A percentile compares a stretch with the other conserved stretches of the same genome.
These are phyloP conservation scores for Elegia similella DNA, from an alignment of 2,888 invertebrate species.

Conservation along the genomic window DNA sequence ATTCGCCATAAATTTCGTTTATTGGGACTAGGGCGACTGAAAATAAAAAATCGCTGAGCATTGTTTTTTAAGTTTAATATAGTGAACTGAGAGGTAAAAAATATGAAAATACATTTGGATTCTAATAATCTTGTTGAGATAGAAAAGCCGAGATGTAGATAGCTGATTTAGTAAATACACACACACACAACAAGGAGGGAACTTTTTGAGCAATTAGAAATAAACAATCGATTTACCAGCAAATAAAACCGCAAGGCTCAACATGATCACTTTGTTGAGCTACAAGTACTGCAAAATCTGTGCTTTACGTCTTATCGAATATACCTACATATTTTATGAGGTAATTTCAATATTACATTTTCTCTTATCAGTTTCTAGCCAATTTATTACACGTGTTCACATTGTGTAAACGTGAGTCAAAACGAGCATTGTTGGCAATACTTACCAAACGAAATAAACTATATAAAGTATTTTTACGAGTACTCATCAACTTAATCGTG, in stretches of 20 bases:
- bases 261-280: not conserved
- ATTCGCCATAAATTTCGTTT: not conserved
- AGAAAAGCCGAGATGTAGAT: too few relatives aligned
- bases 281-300: not conserved
- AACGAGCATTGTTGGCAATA: not conserved
- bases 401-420: not conserved
- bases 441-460: too few relatives aligned
- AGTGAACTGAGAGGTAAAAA: not conserved
- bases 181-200: too few relatives aligned
- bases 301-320: not conserved
- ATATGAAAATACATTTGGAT: too few relatives aligned
- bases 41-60: not conserved
- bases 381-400: not conserved
- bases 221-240: constrained; percentile 26
- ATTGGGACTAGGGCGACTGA: not conserved
- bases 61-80: not conserved
- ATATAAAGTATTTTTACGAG: too few relatives aligned
- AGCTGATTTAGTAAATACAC: too few relatives aligned
- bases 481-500: too few relatives aligned
- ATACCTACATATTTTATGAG: not conserved
- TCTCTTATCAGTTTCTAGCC: not conserved
- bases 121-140: too few relatives aligned
- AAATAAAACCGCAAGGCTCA: constrained; percentile 23
- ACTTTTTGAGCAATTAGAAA: not conserved
- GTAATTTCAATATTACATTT: not conserved